Base-by-base conservation (phyloP, 2,797 vertebrate species). In the Caiman crocodilus region DNA sequence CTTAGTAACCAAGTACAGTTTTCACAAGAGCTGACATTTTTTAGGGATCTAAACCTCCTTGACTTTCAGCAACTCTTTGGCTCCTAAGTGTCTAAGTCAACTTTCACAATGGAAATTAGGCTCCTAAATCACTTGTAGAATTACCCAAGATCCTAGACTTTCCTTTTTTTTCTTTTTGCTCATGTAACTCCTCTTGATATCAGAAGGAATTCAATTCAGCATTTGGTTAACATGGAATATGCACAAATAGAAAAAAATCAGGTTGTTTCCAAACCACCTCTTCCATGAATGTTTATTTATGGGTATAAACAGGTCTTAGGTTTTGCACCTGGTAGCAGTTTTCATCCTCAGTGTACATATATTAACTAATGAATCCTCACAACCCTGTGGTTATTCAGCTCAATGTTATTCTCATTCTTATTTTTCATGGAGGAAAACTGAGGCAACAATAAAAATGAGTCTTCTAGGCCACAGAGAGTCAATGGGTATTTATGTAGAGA, bases 151-250 rank as follows among this genome's bases (percentile, higher is more conserved):
- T 63, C 13, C 14, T 78, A 85, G 2, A 14, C 14, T 88, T 90
- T 92, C 42, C 60, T 35, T 64, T 26, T 50, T 50, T 73, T 87
- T 95, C n/a, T 91, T 87, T 95, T 35, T 91, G 28, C 57, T 85
- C 16, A 10, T 0, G 0, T 89, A 82, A 78, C 79, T 89, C 56
- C 58, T 77, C 4, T 71, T 78, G 71, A 64, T 82, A 91, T 85
- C 69, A 73, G 23, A 9, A 56, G 65, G 67, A 84, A 59, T 26
- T 90, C 15, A 74, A 67, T n/a, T 30, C 64, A 67, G 32, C 75
- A 60, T 82, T 91, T 76, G 55, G 42, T 2, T 84, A 76, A 59
- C 85, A 78, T 2, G 56, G 82, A 92, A 84, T 32, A 18, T 73
- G 76, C 64, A 84, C n/a, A 90, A 95, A 92, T 7, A 87, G 64